Evolutionary conservation across 2,888 invertebrate genomes (phyloP), one percentile per base, ranked within the genome.

Genomic region (Pedicia rivosa): DNA sequence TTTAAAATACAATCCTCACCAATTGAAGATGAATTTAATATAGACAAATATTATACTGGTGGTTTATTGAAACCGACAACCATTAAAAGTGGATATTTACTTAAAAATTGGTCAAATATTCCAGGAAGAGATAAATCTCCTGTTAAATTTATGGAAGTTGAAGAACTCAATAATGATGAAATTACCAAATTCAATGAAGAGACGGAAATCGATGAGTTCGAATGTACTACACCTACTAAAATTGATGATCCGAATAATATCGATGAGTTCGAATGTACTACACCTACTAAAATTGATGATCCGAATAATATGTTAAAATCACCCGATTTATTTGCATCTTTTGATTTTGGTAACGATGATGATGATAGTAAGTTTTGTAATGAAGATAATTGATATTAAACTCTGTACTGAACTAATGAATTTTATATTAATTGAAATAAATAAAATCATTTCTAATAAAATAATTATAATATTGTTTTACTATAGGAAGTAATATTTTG

Each of bases 111-210:
- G 72, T 53, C 59, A 16, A 49, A 59, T 32, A 77, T 78, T 47
- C 71, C 72, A 4, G 77, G 78, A 1, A 61, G 78, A 39, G 74
- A 74, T 34, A 46, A 50, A 9, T 70, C 73, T 36, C 77, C 76
- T 2, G 44, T 9, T 8, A 29, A 12, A 22, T n/a, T n/a, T n/a
- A n/a, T n/a, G n/a, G n/a, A n/a, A n/a, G n/a, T n/a, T n/a, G n/a
- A n/a, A n/a, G n/a, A n/a, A n/a, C n/a, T n/a, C n/a, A n/a, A n/a
- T n/a, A n/a, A n/a, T n/a, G 8, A 24, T 24, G 3, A 8, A 24
- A 8, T 24, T 4, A 3, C 8, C n/a, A 20, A 19, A n/a, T 20
- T 7, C 3, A 16, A 13, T 4, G 25, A n/a, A 10, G 6, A 4
- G 10, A 5, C 5, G 5, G 27, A 28, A 27, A 35, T 28, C 6